Conservation (phyloP, 2,888 invertebrate genomes). For the Andrena minutula region DNA sequence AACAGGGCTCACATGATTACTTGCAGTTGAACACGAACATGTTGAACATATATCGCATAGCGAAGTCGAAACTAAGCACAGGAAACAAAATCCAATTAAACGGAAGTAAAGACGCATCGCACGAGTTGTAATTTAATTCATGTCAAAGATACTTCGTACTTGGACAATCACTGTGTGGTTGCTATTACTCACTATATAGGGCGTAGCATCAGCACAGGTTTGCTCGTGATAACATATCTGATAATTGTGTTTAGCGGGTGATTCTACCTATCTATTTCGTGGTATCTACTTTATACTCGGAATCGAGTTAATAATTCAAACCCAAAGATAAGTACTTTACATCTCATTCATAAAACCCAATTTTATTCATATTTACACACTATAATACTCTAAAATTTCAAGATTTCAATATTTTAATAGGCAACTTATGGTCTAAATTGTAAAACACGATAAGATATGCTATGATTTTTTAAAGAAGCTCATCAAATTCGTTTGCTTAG, state of each 20-base stretch:
- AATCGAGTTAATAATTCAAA: slow-evolving; percentile 18
- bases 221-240: slow-evolving; percentile 77
- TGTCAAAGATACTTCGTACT: background rate
- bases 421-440: background rate
- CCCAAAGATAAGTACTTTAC: slow-evolving; percentile 8
- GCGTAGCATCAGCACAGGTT: slow-evolving; percentile 22
- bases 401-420: background rate
- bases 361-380: slow-evolving; percentile 28
- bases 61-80: slow-evolving; percentile 57
- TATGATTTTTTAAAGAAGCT: slow-evolving; percentile 82
- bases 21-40: slow-evolving; percentile 71
- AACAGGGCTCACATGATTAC: slow-evolving; percentile 57
- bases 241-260: slow-evolving; percentile 69
- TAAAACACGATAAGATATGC: slow-evolving; percentile 28
- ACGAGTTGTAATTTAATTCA: slow-evolving; percentile 8
- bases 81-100: slow-evolving; percentile 52
- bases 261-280: slow-evolving; percentile 55
- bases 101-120: slow-evolving; percentile 42
- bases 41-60: slow-evolving; percentile 72
- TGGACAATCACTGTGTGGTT: slow-evolving; percentile 2
- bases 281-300: slow-evolving; percentile 36
- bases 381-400: background rate
- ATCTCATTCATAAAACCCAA: background rate
- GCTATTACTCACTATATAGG: slow-evolving; percentile 32
- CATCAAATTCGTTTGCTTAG: slow-evolving; percentile 80